Conservation (phyloP, 2,888 invertebrate genomes). For the Allacma fusca region DNA sequence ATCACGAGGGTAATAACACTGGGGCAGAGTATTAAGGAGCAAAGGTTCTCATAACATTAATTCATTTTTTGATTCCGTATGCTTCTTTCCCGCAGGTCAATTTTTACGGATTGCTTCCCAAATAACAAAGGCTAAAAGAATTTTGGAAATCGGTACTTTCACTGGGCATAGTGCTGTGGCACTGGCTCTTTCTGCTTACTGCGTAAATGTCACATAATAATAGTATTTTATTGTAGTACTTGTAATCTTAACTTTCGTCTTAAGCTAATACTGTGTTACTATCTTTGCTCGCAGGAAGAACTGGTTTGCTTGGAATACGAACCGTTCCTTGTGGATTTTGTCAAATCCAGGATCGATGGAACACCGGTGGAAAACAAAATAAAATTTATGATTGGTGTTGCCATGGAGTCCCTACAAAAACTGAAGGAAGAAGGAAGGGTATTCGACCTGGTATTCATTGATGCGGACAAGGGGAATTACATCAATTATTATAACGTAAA, state of each 20-base stretch:
- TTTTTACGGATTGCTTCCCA: slow-evolving; percentile 52
- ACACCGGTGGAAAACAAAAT: slow-evolving; percentile 51
- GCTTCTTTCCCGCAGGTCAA: slow-evolving; percentile 42
- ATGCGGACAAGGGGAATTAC: slow-evolving; percentile 58
- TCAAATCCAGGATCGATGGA: slow-evolving; percentile 46
- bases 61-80: no score
- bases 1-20: slow-evolving; percentile 48
- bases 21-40: no score
- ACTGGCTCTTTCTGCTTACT: slow-evolving; percentile 48
- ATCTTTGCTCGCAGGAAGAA: slow-evolving; percentile 42
- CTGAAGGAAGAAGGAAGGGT: slow-evolving; percentile 51
- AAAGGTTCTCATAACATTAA: no score
- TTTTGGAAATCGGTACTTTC: slow-evolving; percentile 59
- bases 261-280: no score
- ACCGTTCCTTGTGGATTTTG: slow-evolving; percentile 47
- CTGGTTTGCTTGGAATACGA: slow-evolving; percentile 53
- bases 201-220: slow-evolving; percentile 39
- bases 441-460: slow-evolving; percentile 58
- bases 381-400: slow-evolving; percentile 51
- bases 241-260: background rate
- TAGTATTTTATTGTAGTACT: background rate
- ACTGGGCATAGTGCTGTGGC: slow-evolving; percentile 58
- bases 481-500: slow-evolving; percentile 58
- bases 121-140: slow-evolving; percentile 48
- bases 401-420: slow-evolving; percentile 47